phyloP scores from a whole-genome alignment of 2,888 invertebrate genomes.

The Ornithoptera alexandrae region DNA sequence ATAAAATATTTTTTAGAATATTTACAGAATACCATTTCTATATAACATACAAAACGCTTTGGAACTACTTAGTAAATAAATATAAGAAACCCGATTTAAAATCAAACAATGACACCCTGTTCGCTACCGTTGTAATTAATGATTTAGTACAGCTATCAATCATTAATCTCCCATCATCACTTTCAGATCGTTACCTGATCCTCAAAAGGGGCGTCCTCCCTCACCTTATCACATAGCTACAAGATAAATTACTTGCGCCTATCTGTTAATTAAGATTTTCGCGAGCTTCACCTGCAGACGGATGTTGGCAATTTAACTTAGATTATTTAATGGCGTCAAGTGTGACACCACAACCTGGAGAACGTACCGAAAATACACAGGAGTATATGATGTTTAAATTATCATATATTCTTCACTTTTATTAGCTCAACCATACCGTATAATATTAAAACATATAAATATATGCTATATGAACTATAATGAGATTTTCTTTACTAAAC shows the following conservation, averaged over 20 bases:
- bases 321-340: constrained; percentile 55
- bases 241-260: constrained; percentile 69
- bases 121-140: constrained; percentile 40
- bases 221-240: constrained; percentile 62
- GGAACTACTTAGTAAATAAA: background rate
- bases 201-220: constrained; percentile 45
- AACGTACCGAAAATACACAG: background rate
- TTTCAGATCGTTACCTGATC: constrained; percentile 53
- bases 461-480: too few relatives aligned
- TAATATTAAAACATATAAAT: too few relatives aligned
- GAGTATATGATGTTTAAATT: background rate
- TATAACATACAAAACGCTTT: background rate
- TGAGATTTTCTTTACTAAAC: too few relatives aligned
- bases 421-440: too few relatives aligned
- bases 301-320: constrained; percentile 73
- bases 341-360: constrained; percentile 33
- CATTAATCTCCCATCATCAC: constrained; percentile 56
- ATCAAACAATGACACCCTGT: constrained; percentile 24
- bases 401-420: background rate
- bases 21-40: background rate
- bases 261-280: constrained; percentile 80
- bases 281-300: constrained; percentile 70
- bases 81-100: background rate
- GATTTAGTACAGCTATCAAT: constrained; percentile 48
- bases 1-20: too few relatives aligned